phyloP scores from a whole-genome alignment of 1,140 invertebrate genomes.

The Phthorimaea operculella region DNA sequence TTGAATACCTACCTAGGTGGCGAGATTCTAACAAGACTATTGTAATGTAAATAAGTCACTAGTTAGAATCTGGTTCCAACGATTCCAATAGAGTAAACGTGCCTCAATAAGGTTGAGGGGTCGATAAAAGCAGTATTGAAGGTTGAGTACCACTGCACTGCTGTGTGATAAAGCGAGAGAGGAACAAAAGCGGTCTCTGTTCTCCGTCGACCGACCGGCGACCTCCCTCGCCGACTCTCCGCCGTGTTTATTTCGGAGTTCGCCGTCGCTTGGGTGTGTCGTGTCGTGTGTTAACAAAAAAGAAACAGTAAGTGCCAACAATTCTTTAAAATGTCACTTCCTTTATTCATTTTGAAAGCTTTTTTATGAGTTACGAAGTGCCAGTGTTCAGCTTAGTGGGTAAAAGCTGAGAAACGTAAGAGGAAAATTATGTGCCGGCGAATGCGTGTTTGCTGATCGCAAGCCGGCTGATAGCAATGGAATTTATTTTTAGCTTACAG shows the following conservation, averaged over 20 bases:
- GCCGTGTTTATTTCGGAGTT: slow-evolving; percentile 53
- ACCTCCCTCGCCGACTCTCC: slow-evolving; percentile 32
- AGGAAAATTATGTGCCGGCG: slow-evolving; percentile 8
- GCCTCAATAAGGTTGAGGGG: no score
- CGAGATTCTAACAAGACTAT: no score
- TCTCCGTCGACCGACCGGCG: slow-evolving; percentile 9
- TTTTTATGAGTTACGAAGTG: no score
- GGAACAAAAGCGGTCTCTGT: slow-evolving; percentile 31
- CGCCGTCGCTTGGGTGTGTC: slow-evolving; percentile 46
- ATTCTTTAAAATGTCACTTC: no score
- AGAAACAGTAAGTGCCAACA: slow-evolving; percentile 40
- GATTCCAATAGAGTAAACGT: no score
- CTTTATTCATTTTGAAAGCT: no score
- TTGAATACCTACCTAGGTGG: no score
- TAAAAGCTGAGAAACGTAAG: not conserved
- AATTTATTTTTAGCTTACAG: slow-evolving; percentile 47
- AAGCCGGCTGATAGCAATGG: slow-evolving; percentile 48
- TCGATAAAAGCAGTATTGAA: not conserved
- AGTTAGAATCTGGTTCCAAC: no score
- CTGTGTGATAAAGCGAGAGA: slow-evolving; percentile 37
- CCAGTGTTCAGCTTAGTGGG: no score
- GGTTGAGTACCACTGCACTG: not conserved
- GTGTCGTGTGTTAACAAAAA: slow-evolving; percentile 33
- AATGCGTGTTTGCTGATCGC: slow-evolving; percentile 38
- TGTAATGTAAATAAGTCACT: no score